These are phyloP conservation scores for Nibea coibor DNA, from an alignment of 2,113 vertebrate species.

Conservation along the genomic window DNA sequence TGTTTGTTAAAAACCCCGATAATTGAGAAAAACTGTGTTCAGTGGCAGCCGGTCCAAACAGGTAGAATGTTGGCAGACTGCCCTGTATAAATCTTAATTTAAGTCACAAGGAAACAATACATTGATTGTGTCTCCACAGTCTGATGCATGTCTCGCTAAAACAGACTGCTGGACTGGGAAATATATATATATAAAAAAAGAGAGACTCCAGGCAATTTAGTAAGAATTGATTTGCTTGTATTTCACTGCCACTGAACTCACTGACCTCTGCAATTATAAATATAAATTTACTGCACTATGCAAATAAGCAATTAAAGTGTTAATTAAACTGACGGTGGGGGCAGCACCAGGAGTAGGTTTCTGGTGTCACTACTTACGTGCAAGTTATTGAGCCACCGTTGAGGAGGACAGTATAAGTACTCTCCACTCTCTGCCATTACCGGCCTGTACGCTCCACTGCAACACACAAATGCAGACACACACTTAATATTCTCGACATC, in stretches of 20 bases:
- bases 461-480: slow-evolving; percentile 40
- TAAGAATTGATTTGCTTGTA: neutral
- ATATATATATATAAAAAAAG: neutral
- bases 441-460: slow-evolving; percentile 82
- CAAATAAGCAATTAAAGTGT: neutral
- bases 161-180: neutral
- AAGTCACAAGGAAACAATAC: neutral
- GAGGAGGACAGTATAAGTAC: slow-evolving; percentile 85
- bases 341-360: neutral
- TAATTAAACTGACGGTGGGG: neutral
- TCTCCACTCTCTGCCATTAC: slow-evolving; percentile 81
- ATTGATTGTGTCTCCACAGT: neutral
- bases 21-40: neutral
- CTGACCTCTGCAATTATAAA: too few relatives aligned
- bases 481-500: neutral
- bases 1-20: neutral
- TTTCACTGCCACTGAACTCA: neutral
- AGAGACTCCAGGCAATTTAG: neutral
- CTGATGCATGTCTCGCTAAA: neutral
- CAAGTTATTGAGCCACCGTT: slow-evolving; percentile 85
- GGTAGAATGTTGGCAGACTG: neutral
- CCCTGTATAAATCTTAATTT: neutral
- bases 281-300: neutral
- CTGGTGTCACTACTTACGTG: slow-evolving; percentile 72
- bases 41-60: neutral